Percentiles rank a stretch among this genome's conserved stretches.
Conservation (phyloP, 1,140 invertebrate species). For the Camponotus pennsylvanicus region DNA sequence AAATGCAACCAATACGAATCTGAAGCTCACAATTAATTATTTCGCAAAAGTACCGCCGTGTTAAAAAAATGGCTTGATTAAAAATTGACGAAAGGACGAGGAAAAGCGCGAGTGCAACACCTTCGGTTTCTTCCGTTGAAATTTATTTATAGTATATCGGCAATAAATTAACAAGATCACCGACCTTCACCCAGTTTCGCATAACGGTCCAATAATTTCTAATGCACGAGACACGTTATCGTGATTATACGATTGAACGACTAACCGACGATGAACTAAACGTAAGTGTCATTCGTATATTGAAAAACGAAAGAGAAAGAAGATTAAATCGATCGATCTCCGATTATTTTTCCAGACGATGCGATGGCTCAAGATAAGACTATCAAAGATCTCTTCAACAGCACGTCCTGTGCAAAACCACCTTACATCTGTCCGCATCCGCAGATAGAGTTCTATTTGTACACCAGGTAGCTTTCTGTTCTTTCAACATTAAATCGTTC, state of each 20-base stretch:
- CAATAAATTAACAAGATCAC: constrained; percentile 13
- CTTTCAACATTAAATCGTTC: neutral
- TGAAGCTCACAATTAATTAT: neutral
- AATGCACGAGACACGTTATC: neutral
- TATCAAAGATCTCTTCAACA: constrained; percentile 91
- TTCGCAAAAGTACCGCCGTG: neutral
- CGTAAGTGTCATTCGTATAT: neutral
- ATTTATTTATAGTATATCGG: neutral
- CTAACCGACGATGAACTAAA: neutral
- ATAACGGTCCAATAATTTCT: constrained; percentile 26
- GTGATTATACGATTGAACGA: neutral
- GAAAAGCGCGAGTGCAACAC: neutral
- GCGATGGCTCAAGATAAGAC: constrained; percentile 85
- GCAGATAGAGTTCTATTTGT: constrained; percentile 93
- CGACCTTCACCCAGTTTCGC: constrained; percentile 65
- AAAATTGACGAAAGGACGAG: neutral
- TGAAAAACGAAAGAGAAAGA: neutral
- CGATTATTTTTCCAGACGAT: constrained; percentile 71
- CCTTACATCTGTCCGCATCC: constrained; percentile 93
- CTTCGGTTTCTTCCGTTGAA: neutral
- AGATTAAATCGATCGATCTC: neutral
- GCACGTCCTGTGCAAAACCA: constrained; percentile 92
- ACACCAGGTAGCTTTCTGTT: constrained; percentile 89
- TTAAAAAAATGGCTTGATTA: neutral
- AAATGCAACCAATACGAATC: neutral